Evolutionary conservation across 35 echinoderm and acorn worm species (phyloP).

Genomic region (Acanthaster planci): DNA sequence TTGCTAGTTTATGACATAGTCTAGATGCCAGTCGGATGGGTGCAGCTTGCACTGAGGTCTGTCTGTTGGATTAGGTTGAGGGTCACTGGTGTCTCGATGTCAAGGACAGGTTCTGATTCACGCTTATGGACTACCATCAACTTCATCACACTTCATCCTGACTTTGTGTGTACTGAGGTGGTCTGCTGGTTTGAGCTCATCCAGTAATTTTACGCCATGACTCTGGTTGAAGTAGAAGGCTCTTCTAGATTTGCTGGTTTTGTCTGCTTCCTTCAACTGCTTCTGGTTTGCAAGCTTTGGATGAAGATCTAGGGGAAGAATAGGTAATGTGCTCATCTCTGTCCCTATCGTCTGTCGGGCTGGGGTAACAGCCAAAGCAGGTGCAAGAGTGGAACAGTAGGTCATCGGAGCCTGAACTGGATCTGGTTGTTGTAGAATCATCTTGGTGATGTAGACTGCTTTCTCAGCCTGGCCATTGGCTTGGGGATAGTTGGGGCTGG

Average conservation of each 20-base stretch:
- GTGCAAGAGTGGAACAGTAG: constrained; percentile 15
- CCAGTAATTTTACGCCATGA: neutral
- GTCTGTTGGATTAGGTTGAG: too few species aligned
- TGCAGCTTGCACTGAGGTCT: too few species aligned
- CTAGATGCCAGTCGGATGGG: too few species aligned
- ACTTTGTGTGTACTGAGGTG: neutral
- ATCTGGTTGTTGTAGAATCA: constrained; percentile 5
- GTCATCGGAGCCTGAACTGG: constrained; percentile 24
- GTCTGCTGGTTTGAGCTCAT: neutral
- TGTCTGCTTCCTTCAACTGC: neutral
- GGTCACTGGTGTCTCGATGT: too few species aligned
- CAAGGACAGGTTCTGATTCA: neutral
- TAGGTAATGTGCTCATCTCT: constrained; percentile 20
- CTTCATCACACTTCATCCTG: neutral
- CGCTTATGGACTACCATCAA: neutral
- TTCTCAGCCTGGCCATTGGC: constrained; percentile 56
- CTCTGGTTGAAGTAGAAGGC: too few species aligned
- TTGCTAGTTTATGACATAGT: too few species aligned
- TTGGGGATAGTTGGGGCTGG: constrained; percentile 29
- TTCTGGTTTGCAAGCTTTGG: neutral
- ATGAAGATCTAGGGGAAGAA: neutral
- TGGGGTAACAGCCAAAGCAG: neutral
- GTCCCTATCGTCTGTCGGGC: neutral
- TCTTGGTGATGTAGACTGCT: constrained; percentile 47
- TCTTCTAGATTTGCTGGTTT: neutral